Conservation (phyloP, 2,888 invertebrate genomes). For the Chironomus riparius region DNA sequence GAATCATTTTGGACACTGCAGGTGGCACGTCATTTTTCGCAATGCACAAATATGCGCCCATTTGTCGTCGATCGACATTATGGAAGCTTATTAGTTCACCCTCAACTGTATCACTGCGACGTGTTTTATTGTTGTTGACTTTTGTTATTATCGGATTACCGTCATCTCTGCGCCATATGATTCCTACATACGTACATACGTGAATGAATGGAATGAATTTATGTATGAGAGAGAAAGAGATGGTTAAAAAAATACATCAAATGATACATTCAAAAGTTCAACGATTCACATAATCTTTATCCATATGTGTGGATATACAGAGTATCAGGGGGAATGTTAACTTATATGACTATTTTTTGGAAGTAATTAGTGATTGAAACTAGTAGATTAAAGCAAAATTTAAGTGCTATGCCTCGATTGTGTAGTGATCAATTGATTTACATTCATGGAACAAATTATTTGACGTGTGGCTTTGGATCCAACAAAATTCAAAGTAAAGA, state of each 20-base stretch:
- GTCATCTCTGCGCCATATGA: constrained; percentile 54
- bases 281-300: not conserved
- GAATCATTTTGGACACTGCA: constrained; percentile 47
- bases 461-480: too few relatives aligned
- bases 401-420: too few relatives aligned
- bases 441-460: too few relatives aligned
- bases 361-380: not conserved
- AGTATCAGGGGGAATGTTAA: not conserved
- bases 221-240: too few relatives aligned
- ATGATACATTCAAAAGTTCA: constrained; percentile 26
- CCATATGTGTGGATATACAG: too few relatives aligned
- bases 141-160: constrained; percentile 49
- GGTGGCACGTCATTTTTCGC: constrained; percentile 66
- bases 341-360: not conserved
- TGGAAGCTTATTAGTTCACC: constrained; percentile 57
- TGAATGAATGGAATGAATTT: too few relatives aligned
- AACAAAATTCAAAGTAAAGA: too few relatives aligned
- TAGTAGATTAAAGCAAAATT: not conserved
- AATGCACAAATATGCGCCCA: constrained; percentile 67
- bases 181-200: constrained; percentile 34
- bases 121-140: constrained; percentile 34
- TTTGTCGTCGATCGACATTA: constrained; percentile 59
- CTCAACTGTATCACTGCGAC: constrained; percentile 47
- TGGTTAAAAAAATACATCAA: constrained; percentile 29
- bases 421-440: not conserved